Evolutionary conservation across 2,888 invertebrate genomes (phyloP).

Genomic region (Podotricha telesiphe): DNA sequence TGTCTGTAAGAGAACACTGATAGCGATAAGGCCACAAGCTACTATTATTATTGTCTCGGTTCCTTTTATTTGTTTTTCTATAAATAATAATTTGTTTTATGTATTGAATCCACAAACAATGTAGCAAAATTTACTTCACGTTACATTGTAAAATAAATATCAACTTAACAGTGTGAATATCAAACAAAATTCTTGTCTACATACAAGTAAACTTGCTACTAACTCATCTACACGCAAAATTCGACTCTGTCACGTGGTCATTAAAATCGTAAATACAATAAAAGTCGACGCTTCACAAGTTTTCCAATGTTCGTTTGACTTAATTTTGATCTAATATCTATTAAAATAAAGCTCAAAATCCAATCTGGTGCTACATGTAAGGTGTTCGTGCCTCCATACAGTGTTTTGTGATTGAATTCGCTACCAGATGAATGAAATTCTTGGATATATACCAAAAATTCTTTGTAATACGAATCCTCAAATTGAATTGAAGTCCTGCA

Average conservation of each 20-base stretch:
- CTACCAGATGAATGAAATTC: conserved; percentile 39
- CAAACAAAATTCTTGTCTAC: no score
- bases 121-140: not conserved
- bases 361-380: not conserved
- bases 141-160: conserved; percentile 11
- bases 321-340: not conserved
- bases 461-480: conserved; percentile 42
- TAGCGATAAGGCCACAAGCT: no score
- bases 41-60: no score
- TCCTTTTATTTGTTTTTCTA: not conserved
- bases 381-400: conserved; percentile 23
- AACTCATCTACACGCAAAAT: conserved; percentile 20
- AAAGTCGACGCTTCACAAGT: not conserved
- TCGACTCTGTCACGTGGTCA: fast-evolving
- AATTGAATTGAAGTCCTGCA: conserved; percentile 52
- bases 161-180: conserved; percentile 44
- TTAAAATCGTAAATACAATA: not conserved
- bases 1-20: no score
- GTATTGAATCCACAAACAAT: not conserved
- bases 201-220: not conserved
- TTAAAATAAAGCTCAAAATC: conserved; percentile 8
- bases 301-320: not conserved
- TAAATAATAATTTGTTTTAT: not conserved
- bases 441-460: conserved; percentile 27
- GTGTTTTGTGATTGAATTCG: conserved; percentile 27